phyloP scores from a whole-genome alignment of 2,888 invertebrate species.

The Metallyticus violacea region DNA sequence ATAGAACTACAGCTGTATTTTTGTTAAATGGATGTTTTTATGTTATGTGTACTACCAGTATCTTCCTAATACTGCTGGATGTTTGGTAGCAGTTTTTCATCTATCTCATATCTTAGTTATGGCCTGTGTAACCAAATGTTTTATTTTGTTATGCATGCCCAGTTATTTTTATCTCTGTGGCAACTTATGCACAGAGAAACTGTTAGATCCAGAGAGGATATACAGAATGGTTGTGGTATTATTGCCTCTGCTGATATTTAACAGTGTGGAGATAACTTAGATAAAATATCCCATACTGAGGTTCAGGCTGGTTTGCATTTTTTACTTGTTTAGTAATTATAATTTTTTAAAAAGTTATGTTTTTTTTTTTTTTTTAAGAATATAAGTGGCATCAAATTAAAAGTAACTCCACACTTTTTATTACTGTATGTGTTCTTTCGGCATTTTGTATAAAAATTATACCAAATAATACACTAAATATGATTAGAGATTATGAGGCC shows the following conservation, averaged over 20 bases:
- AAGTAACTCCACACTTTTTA: too few species aligned
- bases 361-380: too few species aligned
- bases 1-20: not conserved
- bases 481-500: too few species aligned
- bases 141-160: not conserved
- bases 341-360: too few species aligned
- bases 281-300: not conserved
- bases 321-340: too few species aligned
- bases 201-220: not conserved
- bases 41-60: not conserved
- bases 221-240: not conserved
- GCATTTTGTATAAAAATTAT: too few species aligned
- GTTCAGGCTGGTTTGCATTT: not conserved
- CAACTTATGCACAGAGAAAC: not conserved
- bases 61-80: not conserved
- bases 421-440: too few species aligned
- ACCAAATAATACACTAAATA: too few species aligned
- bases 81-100: not conserved
- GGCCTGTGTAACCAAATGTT: not conserved
- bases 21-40: not conserved
- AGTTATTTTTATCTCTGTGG: not conserved
- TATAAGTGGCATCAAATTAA: too few species aligned
- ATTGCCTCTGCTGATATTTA: not conserved
- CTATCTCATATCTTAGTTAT: not conserved
- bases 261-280: not conserved